Percentiles rank a stretch among this genome's conserved stretches.
Conservation (phyloP, 2,113 vertebrate species). For the Todiramphus chloris region DNA sequence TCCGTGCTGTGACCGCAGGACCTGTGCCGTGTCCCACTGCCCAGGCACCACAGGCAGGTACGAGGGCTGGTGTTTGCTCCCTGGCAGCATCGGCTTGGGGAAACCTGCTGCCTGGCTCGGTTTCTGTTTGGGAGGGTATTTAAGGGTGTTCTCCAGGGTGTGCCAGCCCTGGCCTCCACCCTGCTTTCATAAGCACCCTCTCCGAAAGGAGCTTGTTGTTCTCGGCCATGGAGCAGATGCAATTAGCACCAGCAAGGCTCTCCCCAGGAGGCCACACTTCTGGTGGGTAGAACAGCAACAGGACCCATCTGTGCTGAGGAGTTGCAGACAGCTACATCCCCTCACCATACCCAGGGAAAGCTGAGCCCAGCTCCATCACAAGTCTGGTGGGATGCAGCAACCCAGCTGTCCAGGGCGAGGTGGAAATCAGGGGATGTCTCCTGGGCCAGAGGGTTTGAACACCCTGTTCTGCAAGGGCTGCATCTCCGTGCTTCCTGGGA, state of each 20-base stretch:
- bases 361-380: neutral
- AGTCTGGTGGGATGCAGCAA: neutral
- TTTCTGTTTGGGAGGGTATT: constrained; percentile 67
- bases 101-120: neutral
- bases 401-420: accelerated
- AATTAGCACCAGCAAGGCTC: neutral
- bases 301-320: neutral
- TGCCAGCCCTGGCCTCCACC: constrained; percentile 44
- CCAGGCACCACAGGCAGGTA: accelerated
- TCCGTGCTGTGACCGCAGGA: accelerated
- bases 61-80: accelerated
- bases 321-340: accelerated
- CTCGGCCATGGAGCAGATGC: neutral
- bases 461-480: neutral
- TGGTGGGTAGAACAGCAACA: accelerated
- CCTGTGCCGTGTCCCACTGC: accelerated
- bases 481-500: accelerated
- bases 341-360: neutral
- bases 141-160: constrained; percentile 56
- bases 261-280: neutral
- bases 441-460: neutral
- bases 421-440: neutral
- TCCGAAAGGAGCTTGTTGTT: constrained; percentile 44
- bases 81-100: neutral
- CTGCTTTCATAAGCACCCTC: constrained; percentile 52